Base-by-base conservation (phyloP, 2,888 invertebrate species). In the Aromia moschata region DNA sequence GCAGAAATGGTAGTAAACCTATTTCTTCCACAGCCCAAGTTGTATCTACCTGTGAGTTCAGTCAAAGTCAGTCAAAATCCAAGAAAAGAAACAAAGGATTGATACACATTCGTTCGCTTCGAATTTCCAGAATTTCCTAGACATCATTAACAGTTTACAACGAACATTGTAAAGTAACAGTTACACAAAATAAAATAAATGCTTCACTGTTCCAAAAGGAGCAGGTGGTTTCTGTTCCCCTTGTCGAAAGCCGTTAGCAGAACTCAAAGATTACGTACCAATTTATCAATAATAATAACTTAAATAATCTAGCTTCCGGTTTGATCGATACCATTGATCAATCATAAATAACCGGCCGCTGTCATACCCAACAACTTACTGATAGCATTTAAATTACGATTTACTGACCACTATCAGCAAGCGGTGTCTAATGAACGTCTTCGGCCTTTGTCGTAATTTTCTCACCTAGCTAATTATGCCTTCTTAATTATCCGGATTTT, bases 321-420 rank as follows among this genome's bases (percentile, higher is more conserved):
- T 30, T 1, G 14, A 30, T 30, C 30, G 25, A 44, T 33, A 33
- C 33, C 10, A 44, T 30, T 44, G 44, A 44, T 44, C 44, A 30
- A 44, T 44, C 10, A 44, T 30, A 30, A 11, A 30, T 30, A 44
- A 30, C 30, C 44, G 12, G 44, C 15, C 44, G 30, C 30, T 15
- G 44, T 30, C 44, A 25, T 30, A 30, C 12, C 12, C 15, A 44
- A 44, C 44, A 30, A 25, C 12, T 44, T 25, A 44, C 25, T 30
- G 43, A 43, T 43, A 43, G 18, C 25, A 44, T 44, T 44, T 44
- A 44, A 44, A 44, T 25, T 44, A 44, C 33, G 33, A 33, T 33
- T 33, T 33, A 33, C 11, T 10, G 11, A 33, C 33, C 10, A 33
- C 33, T 33, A 33, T 33, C 33, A 33, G 10, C n/a, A 3, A 33